Evolutionary conservation across 2,797 vertebrate genomes (phyloP).

Genomic region (Danio tinwini): DNA sequence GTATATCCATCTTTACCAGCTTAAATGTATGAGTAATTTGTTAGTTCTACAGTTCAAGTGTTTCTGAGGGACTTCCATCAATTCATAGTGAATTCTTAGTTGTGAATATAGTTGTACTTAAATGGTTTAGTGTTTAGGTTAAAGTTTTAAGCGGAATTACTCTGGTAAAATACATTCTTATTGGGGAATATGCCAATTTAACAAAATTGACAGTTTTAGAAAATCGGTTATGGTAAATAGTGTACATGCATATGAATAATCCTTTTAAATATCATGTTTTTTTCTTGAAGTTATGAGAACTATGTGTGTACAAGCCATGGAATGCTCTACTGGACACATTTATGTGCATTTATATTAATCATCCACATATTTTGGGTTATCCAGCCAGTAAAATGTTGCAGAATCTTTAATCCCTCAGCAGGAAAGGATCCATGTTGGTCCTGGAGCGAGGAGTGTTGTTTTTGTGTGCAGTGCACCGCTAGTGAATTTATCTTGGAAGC

Average conservation of each 20-base stretch:
- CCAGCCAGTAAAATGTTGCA: constrained; percentile 17
- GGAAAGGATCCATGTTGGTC: constrained; percentile 24
- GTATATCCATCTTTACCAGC: neutral
- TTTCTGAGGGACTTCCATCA: neutral
- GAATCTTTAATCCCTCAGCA: constrained; percentile 21
- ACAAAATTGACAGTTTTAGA: too few relatives aligned
- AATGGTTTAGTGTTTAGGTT: neutral
- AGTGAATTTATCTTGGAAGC: constrained; percentile 40
- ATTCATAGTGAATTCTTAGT: neutral
- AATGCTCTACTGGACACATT: neutral
- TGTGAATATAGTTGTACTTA: neutral
- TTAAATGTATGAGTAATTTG: constrained; percentile 7
- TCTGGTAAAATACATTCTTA: neutral
- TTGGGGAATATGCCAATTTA: too few relatives aligned
- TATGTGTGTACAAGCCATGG: constrained; percentile 7
- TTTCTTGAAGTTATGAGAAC: constrained; percentile 6
- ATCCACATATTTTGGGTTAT: constrained; percentile 25
- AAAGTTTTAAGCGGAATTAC: neutral
- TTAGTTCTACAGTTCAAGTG: neutral
- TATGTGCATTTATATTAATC: constrained; percentile 26
- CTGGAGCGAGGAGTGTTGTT: constrained; percentile 33
- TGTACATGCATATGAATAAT: too few relatives aligned
- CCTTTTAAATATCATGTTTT: neutral
- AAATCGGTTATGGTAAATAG: too few relatives aligned
- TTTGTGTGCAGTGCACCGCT: constrained; percentile 8